Conservation (phyloP, 2,113 vertebrate genomes). For the Azemiops feae region DNA sequence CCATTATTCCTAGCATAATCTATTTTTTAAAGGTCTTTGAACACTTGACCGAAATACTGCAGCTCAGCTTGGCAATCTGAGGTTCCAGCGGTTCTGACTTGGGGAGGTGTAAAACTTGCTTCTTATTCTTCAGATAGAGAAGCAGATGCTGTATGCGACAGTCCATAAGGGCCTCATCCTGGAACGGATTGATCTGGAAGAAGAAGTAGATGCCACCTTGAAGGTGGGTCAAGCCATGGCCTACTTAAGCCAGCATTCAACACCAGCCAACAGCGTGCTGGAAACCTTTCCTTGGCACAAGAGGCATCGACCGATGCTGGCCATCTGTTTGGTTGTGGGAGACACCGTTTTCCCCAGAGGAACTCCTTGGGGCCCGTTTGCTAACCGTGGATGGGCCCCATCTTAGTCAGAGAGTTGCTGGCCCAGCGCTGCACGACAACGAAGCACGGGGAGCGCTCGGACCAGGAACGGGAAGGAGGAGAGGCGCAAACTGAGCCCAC, state of each 20-base stretch:
- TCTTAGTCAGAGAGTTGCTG: too few relatives aligned
- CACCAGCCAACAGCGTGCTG: not conserved
- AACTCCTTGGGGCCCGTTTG: not conserved
- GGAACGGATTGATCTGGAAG: not conserved
- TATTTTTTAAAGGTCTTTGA: not conserved
- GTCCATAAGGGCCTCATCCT: not conserved
- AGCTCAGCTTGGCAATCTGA: not conserved
- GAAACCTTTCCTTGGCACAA: not conserved
- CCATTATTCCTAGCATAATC: not conserved
- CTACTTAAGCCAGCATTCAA: not conserved
- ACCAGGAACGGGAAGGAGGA: not conserved
- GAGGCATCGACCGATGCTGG: not conserved
- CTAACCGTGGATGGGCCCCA: not conserved
- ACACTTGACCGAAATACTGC: not conserved
- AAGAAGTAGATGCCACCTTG: not conserved
- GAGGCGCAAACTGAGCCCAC: not conserved
- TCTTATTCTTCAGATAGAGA: not conserved
- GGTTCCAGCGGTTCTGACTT: not conserved
- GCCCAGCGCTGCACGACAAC: not conserved
- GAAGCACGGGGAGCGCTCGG: rapidly evolving
- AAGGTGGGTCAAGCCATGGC: not conserved
- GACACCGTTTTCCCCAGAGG: not conserved
- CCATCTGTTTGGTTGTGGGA: not conserved
- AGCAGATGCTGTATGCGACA: not conserved
- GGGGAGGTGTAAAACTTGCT: not conserved